Evolutionary conservation across 92 coral and sea anemone genomes (phyloP).

Genomic region (Pocillopora meandrina): DNA sequence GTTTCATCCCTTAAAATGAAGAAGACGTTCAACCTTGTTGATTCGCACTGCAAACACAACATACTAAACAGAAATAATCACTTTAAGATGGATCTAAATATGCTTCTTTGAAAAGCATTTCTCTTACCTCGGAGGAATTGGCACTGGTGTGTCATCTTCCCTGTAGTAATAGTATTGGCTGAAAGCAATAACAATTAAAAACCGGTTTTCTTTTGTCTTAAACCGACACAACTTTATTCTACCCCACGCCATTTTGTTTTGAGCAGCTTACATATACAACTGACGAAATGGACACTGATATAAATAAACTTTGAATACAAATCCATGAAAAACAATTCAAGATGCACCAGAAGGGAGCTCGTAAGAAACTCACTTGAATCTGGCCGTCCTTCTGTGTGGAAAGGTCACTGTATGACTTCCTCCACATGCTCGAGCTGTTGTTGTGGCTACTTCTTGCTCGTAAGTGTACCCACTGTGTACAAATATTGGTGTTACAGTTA

Average conservation of each 20-base stretch:
- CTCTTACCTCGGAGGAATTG: conserved; percentile 74
- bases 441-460: conserved; percentile 76
- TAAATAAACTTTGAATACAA: too few species aligned
- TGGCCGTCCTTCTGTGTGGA: conserved; percentile 80
- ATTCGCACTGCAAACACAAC: not conserved
- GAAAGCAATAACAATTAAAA: conserved; percentile 9
- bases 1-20: conserved; percentile 78
- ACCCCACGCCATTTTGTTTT: not conserved
- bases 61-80: not conserved
- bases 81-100: not conserved
- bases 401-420: conserved; percentile 94
- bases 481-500: conserved; percentile 2
- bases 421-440: conserved; percentile 89
- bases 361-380: conserved; percentile 67
- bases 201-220: too few species aligned
- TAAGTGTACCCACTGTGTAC: conserved; percentile 50
- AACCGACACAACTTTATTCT: not conserved
- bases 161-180: conserved; percentile 87
- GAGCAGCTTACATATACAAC: too few species aligned
- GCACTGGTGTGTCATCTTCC: conserved; percentile 80
- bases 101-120: not conserved
- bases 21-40: not conserved
- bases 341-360: too few species aligned
- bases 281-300: too few species aligned
- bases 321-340: too few species aligned